Evolutionary conservation across 2,888 invertebrate genomes (phyloP).

Genomic region (Saturnia japonica): DNA sequence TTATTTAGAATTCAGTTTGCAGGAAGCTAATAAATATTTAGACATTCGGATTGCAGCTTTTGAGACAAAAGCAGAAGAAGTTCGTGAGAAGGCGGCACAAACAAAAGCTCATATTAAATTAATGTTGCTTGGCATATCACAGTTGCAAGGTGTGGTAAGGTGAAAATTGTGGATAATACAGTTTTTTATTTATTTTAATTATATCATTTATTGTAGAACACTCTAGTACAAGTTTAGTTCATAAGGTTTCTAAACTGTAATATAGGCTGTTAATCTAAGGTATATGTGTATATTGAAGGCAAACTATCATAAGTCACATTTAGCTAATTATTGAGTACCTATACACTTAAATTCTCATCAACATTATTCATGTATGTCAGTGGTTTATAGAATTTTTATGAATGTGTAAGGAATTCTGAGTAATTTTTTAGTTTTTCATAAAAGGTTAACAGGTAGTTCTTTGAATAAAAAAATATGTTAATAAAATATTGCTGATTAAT

Average conservation of each 20-base stretch:
- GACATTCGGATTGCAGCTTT: constrained; percentile 85
- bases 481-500: too few relatives aligned
- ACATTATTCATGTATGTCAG: too few relatives aligned
- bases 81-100: constrained; percentile 85
- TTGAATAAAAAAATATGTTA: too few relatives aligned
- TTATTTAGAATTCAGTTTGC: constrained; percentile 86
- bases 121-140: constrained; percentile 86
- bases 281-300: too few relatives aligned
- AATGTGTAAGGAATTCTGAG: too few relatives aligned
- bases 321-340: too few relatives aligned
- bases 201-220: background rate
- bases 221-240: background rate
- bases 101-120: constrained; percentile 91
- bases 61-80: constrained; percentile 82
- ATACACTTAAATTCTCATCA: too few relatives aligned
- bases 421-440: too few relatives aligned
- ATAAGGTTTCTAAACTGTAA: background rate
- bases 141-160: constrained; percentile 67
- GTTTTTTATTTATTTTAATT: too few relatives aligned
- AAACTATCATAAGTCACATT: too few relatives aligned
- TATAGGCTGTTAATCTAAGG: background rate
- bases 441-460: too few relatives aligned
- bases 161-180: background rate
- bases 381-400: too few relatives aligned
- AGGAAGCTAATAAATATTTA: constrained; percentile 87